phyloP scores from a whole-genome alignment of 2,113 vertebrate species.

The Ameiurus melas region DNA sequence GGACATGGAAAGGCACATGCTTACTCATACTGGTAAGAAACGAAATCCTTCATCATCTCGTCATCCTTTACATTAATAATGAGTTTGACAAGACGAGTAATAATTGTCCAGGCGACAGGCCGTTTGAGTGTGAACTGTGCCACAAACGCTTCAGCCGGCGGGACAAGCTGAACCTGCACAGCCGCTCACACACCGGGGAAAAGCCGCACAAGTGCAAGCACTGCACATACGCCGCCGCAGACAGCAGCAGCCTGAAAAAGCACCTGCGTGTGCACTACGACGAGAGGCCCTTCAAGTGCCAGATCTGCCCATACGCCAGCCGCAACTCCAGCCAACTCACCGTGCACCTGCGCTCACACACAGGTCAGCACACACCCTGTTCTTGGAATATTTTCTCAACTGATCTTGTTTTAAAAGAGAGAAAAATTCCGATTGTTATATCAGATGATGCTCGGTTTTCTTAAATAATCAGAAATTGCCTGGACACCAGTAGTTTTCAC shows the following conservation, averaged over 20 bases:
- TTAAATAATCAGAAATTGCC: background rate
- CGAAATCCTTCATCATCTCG: accelerated
- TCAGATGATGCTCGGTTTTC: too few species aligned
- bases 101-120: constrained; percentile 84
- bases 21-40: constrained; percentile 89
- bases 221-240: constrained; percentile 88
- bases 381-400: background rate
- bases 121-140: constrained; percentile 92
- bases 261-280: constrained; percentile 93
- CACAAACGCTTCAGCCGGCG: constrained; percentile 92
- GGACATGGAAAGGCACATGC: constrained; percentile 95
- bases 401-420: background rate
- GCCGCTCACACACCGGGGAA: constrained; percentile 90
- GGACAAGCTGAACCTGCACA: constrained; percentile 95
- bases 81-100: background rate
- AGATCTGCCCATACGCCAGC: constrained; percentile 96
- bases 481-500: background rate
- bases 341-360: constrained; percentile 92
- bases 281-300: constrained; percentile 94
- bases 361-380: constrained; percentile 57
- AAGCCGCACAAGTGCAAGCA: constrained; percentile 95
- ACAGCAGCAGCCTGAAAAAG: constrained; percentile 98
- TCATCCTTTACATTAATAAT: background rate
- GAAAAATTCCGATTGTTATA: background rate
- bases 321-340: constrained; percentile 97